Base-by-base conservation (phyloP, 1,140 invertebrate species). In the Zaprionus gabonicus region DNA sequence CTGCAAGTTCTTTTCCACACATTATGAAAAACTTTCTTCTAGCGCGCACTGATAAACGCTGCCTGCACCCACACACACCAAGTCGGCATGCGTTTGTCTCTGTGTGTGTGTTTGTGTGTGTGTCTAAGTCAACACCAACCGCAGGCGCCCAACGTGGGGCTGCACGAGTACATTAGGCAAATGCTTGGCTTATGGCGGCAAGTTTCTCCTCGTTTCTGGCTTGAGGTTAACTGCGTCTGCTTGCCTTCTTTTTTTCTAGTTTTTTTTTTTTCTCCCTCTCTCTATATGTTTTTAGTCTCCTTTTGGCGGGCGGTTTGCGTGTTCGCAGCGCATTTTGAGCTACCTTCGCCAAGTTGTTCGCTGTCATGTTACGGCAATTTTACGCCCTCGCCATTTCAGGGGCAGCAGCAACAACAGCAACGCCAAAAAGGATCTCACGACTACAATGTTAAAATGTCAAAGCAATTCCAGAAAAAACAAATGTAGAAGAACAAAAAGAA, bases 301-400 rank as follows among this genome's bases (percentile, higher is more conserved):
- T 46, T 67, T 31, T 44, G 57, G 15, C 31, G 46, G 28, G 23
- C 15, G 63, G 44, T 51, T 80, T 90, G 84, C 84, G 84, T 88
- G 84, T 76, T 84, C 71, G 78, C 71, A 73, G 66, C 85, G 85
- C 84, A 81, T 88, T 88, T 87, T 88, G 81, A 88, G 84, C 81
- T 88, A 88, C 85, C 84, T 88, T 81, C 71, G 65, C 81, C 85
- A 81, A 84, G 84, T 84, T 88, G 84, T 88, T 81, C 85, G 85
- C 84, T 88, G 84, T 88, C 84, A 88, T 88, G 84, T 88, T 88
- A 88, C 84, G 85, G 85, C 84, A 88, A 88, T 88, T 88, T 88
- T 90, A 90, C 84, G 84, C 84, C 85, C 83, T 84, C 80, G 81
- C 84, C 84, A 71, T 88, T 87, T 84, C 83, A 87, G 83, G 84